Conservation (phyloP, 2,888 invertebrate genomes). For the Prosapia bicincta region DNA sequence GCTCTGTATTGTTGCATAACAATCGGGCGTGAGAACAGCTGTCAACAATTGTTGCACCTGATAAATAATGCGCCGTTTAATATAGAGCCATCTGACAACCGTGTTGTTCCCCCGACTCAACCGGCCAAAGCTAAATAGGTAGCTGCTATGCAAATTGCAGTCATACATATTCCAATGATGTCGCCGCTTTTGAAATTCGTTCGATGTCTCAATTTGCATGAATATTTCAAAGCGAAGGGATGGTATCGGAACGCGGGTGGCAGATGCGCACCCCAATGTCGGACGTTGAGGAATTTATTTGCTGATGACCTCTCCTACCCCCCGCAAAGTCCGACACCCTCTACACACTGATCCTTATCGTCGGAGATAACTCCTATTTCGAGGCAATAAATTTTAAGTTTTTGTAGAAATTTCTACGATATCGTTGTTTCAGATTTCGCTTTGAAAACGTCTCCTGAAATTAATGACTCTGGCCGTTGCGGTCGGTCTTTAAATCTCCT, state of each 20-base stretch:
- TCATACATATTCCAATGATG: not conserved
- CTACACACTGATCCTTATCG: not conserved
- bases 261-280: not conserved
- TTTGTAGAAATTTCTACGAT: not conserved
- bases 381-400: not conserved
- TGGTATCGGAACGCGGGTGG: not conserved
- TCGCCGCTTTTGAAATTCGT: not conserved
- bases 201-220: not conserved
- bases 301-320: not conserved
- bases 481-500: no score
- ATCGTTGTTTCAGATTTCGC: not conserved
- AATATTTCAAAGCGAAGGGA: not conserved
- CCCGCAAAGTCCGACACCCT: not conserved
- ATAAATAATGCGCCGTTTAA: not conserved
- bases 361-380: not conserved
- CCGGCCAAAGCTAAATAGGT: not conserved
- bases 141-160: not conserved
- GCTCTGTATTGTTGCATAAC: not conserved
- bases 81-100: not conserved
- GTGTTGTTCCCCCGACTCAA: not conserved
- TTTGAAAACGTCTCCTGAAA: not conserved
- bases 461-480: no score
- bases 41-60: not conserved
- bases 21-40: not conserved
- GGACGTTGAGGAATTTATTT: not conserved